Evolutionary conservation across 2,797 vertebrate genomes (phyloP).

Genomic region (Otolemur crassicaudatus): DNA sequence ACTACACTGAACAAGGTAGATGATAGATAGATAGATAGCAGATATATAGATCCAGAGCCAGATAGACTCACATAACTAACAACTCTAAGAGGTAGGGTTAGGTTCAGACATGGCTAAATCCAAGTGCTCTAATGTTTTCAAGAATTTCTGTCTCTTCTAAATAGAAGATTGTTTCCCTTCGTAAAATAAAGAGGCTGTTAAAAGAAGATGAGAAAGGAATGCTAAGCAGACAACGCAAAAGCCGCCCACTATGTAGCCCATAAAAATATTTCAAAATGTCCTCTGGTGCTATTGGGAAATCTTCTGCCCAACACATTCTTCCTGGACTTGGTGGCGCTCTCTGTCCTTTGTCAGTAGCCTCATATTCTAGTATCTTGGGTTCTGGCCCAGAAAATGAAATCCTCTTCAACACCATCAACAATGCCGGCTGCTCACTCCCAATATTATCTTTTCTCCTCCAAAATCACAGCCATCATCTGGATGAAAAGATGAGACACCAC

Average conservation of each 20-base stretch:
- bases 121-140: neutral
- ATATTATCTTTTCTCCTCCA: constrained; percentile 16
- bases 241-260: neutral
- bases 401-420: neutral
- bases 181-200: neutral
- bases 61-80: neutral
- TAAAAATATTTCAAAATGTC: neutral
- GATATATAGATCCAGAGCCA: neutral
- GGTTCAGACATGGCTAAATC: neutral
- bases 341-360: neutral
- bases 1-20: neutral
- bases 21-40: neutral
- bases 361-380: neutral
- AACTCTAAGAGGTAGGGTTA: neutral
- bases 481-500: neutral
- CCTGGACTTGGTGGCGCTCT: neutral
- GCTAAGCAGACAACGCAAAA: constrained; percentile 20
- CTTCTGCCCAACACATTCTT: neutral
- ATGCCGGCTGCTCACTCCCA: constrained; percentile 5
- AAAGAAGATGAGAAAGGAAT: neutral
- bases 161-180: constrained; percentile 9
- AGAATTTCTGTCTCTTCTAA: neutral
- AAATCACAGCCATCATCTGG: constrained; percentile 4
- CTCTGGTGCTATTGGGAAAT: neutral
- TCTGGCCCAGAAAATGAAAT: constrained; percentile 34